Conservation (phyloP, 2,888 invertebrate genomes). For the Sphaeridia pumilis region DNA sequence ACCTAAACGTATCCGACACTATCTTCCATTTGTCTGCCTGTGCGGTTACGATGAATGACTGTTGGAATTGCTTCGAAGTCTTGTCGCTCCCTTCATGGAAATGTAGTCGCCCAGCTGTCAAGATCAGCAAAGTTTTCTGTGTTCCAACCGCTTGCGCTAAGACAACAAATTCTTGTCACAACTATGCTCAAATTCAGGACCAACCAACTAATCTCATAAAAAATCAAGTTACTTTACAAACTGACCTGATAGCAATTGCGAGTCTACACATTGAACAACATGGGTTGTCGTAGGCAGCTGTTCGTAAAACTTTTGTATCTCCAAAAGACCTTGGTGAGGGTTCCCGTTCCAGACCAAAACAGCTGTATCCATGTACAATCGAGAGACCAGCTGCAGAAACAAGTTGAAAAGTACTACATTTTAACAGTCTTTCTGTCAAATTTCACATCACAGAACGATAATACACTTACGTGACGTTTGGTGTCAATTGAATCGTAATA, state of each 20-base stretch:
- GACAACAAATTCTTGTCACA: not conserved
- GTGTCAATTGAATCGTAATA: conserved; percentile 84
- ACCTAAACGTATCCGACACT: conserved; percentile 71
- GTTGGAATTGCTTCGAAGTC: conserved; percentile 57
- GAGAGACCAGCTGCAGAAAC: conserved; percentile 53
- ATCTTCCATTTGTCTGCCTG: conserved; percentile 88
- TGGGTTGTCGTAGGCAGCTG: conserved; percentile 73
- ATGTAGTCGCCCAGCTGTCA: conserved; percentile 68
- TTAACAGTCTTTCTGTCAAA: too few species aligned
- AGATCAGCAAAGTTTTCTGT: conserved; percentile 69
- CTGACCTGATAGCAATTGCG: conserved; percentile 65
- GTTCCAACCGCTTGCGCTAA: conserved; percentile 51
- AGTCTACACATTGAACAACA: conserved; percentile 63
- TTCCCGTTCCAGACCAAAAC: conserved; percentile 90
- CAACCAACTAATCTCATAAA: not conserved
- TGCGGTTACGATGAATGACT: conserved; percentile 76
- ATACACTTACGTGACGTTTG: conserved; percentile 59
- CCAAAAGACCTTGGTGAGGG: conserved; percentile 62
- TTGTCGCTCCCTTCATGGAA: conserved; percentile 48
- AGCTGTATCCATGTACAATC: conserved; percentile 70
- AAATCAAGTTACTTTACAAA: not conserved
- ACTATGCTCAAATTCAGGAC: not conserved
- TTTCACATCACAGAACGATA: not conserved
- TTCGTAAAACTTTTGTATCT: conserved; percentile 73
- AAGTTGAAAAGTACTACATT: too few species aligned